Conservation (phyloP, 2,113 vertebrate genomes). For the Ochotona princeps region DNA sequence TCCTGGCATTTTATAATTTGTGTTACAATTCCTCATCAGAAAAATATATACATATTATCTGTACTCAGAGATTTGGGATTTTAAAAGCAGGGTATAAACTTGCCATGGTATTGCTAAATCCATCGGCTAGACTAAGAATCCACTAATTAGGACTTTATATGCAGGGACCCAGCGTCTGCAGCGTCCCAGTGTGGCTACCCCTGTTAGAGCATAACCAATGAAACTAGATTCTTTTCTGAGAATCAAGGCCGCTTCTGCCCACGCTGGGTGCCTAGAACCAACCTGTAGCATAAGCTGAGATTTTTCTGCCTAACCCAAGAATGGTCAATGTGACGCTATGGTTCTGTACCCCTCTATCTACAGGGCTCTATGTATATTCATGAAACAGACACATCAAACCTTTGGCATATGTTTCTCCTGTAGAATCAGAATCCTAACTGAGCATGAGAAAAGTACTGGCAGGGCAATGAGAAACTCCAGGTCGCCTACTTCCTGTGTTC, state of each 20-base stretch:
- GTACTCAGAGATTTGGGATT: neutral
- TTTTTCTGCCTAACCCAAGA: neutral
- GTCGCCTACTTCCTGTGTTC: neutral
- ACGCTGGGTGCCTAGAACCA: neutral
- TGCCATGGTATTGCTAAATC: neutral
- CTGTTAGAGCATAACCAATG: neutral
- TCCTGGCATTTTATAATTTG: slow-evolving; percentile 17
- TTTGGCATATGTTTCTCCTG: neutral
- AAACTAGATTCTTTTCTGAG: neutral
- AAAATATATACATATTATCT: neutral
- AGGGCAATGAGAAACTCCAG: neutral
- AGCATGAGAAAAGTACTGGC: neutral
- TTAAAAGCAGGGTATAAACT: neutral
- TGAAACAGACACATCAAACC: neutral
- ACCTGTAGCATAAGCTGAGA: neutral
- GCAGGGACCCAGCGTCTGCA: neutral
- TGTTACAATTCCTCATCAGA: neutral
- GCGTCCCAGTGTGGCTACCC: neutral
- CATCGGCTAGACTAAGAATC: neutral
- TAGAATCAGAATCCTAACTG: neutral
- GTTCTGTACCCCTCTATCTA: neutral
- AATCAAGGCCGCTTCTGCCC: neutral
- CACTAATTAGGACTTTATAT: neutral
- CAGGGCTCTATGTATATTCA: neutral
- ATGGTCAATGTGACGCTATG: neutral